phyloP scores from a whole-genome alignment of 1,140 invertebrate species.

The Achatina immaculata region DNA sequence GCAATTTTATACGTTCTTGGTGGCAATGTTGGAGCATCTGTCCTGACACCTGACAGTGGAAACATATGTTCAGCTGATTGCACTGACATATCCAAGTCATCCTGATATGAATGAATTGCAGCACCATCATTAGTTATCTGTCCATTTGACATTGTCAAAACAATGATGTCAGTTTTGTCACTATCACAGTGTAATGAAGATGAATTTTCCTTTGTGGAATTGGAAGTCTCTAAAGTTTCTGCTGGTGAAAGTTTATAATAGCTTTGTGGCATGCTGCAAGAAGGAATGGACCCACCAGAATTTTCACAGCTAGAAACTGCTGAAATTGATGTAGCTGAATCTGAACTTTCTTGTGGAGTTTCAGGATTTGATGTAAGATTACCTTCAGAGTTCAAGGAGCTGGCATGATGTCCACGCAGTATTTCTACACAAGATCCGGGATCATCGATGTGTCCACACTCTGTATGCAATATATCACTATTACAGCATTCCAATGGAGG shows the following conservation, averaged over 20 bases:
- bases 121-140: conserved; percentile 9
- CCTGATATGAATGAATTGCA: neutral
- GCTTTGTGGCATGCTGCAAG: neutral
- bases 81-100: conserved; percentile 32
- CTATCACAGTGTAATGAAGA: neutral
- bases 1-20: conserved; percentile 61
- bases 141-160: neutral
- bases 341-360: conserved; percentile 40
- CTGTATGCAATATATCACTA: neutral
- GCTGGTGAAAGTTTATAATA: neutral
- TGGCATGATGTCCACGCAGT: neutral
- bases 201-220: neutral
- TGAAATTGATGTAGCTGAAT: conserved; percentile 44
- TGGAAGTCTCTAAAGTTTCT: neutral
- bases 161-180: neutral
- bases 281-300: conserved; percentile 45
- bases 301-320: conserved; percentile 44
- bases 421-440: neutral
- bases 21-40: conserved; percentile 57
- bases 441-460: neutral
- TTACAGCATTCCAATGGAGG: neutral
- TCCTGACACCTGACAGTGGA: neutral
- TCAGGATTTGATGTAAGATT: conserved; percentile 27
- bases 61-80: conserved; percentile 25
- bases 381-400: neutral